Evolutionary conservation across 1,140 invertebrate species (phyloP), one percentile per base, ranked within the genome.

Genomic region (Bombus impatiens): DNA sequence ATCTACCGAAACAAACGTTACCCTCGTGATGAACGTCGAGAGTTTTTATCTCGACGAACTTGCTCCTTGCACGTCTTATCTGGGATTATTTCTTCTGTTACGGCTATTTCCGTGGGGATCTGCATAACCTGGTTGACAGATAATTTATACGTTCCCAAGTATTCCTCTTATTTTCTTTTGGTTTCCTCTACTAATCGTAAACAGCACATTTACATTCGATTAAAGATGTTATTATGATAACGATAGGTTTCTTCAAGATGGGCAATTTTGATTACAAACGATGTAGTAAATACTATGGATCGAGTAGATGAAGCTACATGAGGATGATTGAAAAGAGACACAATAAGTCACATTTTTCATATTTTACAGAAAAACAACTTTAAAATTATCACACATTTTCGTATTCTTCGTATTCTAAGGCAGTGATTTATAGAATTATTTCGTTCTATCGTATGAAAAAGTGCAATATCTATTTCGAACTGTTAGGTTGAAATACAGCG

Each of bases 31-130:
- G 32, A 42, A 72, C 78, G 77, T 10, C 37, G n/a, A 40, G 65
- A 53, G 10, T 78, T 78, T 84, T 84, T 84, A 78, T 84, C 82
- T 84, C 74, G 74, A 13, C 32, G 42, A 83, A 83, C 42, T 65
- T 83, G 74, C 57, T 68, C 22, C 65, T 57, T n/a, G 28, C 77
- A 37, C 47, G 77, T 47, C 83, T 79, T 72, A 62, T 84, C 76
- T 84, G 32, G 53, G 77, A 79, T 79, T 71, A 72, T 75, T 74
- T 65, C 78, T 44, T 67, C 78, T 85, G 78, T 82, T 80, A 67
- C 78, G 57, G 71, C 53, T 85, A 67, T 67, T 79, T 78, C 53
- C 83, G 28, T 70, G n/a, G 22, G 57, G 67, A 57, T 84, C 53
- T 62, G 76, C 53, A 71, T 84, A 80, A 84, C 78, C 37, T 42